Evolutionary conservation across 2,113 vertebrate genomes (phyloP).

Genomic region (Nymphicus hollandicus): DNA sequence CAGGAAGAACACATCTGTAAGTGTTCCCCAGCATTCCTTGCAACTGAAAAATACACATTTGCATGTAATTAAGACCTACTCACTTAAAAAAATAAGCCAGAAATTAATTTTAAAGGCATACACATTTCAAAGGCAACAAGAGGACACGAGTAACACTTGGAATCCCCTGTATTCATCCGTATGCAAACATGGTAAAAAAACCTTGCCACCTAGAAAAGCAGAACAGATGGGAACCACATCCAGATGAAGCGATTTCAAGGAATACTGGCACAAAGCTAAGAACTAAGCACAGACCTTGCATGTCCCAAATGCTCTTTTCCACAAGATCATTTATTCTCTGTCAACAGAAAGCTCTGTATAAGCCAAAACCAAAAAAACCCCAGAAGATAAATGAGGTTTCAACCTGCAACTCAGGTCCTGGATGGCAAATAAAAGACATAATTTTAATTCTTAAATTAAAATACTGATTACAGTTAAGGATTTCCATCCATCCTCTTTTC

Average conservation of each 20-base stretch:
- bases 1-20: not conserved
- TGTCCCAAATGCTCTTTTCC: not conserved
- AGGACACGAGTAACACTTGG: not conserved
- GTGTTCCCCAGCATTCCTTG: not conserved
- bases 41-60: not conserved
- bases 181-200: not conserved
- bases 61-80: slow-evolving; percentile 13
- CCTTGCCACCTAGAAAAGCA: not conserved
- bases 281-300: not conserved
- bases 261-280: not conserved
- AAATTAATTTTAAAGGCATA: not conserved
- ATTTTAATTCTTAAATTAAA: not conserved
- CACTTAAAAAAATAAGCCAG: not conserved
- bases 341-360: not conserved
- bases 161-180: not conserved
- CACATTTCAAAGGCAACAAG: not conserved
- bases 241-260: not conserved
- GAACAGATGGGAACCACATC: not conserved
- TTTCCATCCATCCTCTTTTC: not conserved
- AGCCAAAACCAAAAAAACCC: not conserved
- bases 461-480: not conserved
- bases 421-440: not conserved
- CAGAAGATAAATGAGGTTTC: not conserved
- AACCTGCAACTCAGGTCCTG: not conserved
- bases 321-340: not conserved